A percentile compares a stretch with the other conserved stretches of the same genome.
phyloP scores from a whole-genome alignment of 2,888 invertebrate genomes.

The Microplitis deprimator region DNA sequence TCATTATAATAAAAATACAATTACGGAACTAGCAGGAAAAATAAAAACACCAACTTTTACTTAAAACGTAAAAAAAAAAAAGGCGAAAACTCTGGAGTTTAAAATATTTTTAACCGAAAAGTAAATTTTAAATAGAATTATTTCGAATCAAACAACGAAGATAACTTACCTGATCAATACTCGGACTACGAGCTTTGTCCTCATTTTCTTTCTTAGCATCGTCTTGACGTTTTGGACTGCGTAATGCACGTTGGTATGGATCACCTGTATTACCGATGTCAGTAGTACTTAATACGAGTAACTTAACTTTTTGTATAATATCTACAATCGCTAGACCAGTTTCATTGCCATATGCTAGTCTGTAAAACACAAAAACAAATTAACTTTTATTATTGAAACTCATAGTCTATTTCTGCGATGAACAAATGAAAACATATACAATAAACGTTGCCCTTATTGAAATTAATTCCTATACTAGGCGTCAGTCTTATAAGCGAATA shows the following conservation, averaged over 20 bases:
- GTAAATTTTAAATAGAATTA: background rate
- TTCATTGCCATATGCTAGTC: constrained; percentile 98
- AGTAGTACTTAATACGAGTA: constrained; percentile 90
- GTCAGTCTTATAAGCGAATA: no score
- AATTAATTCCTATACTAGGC: no score
- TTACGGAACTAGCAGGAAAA: background rate
- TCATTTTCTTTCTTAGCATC: constrained; percentile 66
- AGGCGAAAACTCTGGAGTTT: background rate
- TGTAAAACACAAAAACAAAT: constrained; percentile 64
- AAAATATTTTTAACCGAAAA: background rate
- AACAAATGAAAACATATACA: no score
- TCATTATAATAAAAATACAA: background rate
- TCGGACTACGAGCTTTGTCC: constrained; percentile 84
- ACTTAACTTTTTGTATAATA: constrained; percentile 90
- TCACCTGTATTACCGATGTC: constrained; percentile 93
- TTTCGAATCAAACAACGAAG: background rate
- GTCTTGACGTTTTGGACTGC: constrained; percentile 80
- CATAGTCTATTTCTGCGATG: no score
- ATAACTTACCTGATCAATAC: constrained; percentile 88
- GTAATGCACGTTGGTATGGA: constrained; percentile 86
- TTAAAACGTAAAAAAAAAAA: constrained; percentile 6
- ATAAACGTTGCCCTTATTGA: no score
- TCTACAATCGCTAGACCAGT: constrained; percentile 96
- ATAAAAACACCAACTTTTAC: background rate
- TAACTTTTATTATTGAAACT: background rate